These are phyloP conservation scores for Rhopalosiphum nymphaeae DNA, from an alignment of 2,888 invertebrate genomes.

Conservation along the genomic window DNA sequence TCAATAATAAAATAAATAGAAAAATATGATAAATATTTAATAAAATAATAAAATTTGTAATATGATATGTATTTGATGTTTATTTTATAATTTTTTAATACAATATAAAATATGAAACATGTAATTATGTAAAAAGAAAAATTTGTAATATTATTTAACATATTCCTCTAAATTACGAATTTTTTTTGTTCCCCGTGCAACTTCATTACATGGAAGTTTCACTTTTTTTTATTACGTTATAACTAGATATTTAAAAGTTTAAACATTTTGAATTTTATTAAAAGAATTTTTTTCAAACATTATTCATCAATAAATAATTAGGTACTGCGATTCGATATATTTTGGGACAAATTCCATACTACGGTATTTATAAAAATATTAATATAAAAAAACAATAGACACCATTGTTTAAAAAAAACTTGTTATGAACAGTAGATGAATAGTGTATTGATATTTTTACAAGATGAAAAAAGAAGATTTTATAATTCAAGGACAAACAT, in stretches of 20 bases:
- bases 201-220: no score
- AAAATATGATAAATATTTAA: no score
- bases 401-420: slow-evolving; percentile 22
- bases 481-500: slow-evolving; percentile 18
- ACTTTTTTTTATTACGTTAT: background rate
- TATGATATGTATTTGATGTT: no score
- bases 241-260: background rate
- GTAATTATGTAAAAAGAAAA: no score
- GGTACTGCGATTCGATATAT: background rate
- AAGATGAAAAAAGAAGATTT: background rate
- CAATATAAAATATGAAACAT: no score
- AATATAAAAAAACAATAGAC: background rate
- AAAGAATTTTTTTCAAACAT: background rate
- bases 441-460: background rate
- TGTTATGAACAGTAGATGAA: slow-evolving; percentile 4
- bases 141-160: no score
- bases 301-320: background rate
- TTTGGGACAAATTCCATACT: background rate
- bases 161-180: no score
- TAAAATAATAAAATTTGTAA: no score
- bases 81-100: no score
- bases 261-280: background rate
- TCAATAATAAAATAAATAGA: no score
- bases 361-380: background rate
- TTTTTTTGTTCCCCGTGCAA: no score